Percentiles rank a stretch among this genome's conserved stretches.
Conservation (phyloP, 1,140 invertebrate species). For the Chymomyza costata region DNA sequence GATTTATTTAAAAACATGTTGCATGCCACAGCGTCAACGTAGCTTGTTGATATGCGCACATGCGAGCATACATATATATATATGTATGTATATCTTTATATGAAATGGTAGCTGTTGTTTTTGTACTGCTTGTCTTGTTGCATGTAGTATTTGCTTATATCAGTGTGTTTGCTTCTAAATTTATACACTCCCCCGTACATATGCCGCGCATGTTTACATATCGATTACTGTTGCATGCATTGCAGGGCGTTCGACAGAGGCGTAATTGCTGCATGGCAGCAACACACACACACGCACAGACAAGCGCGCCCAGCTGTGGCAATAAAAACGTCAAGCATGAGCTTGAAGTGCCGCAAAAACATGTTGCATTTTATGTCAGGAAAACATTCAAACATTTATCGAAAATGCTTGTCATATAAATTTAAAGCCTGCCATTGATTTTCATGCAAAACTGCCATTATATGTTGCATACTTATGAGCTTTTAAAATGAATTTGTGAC, state of each 20-base stretch:
- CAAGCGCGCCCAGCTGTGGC: background rate
- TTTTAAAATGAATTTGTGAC: conserved; percentile 42
- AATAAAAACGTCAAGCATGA: conserved; percentile 47
- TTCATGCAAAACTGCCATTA: too few relatives aligned
- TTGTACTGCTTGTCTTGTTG: conserved; percentile 14
- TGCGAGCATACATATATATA: background rate
- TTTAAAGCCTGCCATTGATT: conserved; percentile 44
- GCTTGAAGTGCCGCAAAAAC: conserved; percentile 26
- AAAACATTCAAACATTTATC: conserved; percentile 1
- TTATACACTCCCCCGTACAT: conserved; percentile 43
- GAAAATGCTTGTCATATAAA: too few relatives aligned
- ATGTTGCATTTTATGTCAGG: conserved; percentile 52
- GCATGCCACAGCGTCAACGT: conserved; percentile 52
- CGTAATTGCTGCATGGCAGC: conserved; percentile 8
- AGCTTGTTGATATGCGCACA: conserved; percentile 42
- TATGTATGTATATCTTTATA: too few relatives aligned
- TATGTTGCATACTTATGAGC: conserved; percentile 24
- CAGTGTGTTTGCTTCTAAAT: conserved; percentile 53
- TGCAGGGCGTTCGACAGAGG: background rate
- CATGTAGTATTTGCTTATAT: conserved; percentile 23
- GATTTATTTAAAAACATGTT: conserved; percentile 73
- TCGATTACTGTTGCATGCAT: conserved; percentile 53
- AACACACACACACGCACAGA: too few relatives aligned
- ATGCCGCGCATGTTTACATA: conserved; percentile 63
- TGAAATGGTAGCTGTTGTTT: conserved; percentile 11